A percentile compares a stretch with the other conserved stretches of the same genome.
Conservation (phyloP, 2,888 invertebrate species). For the Polydrusus tereticollis region DNA sequence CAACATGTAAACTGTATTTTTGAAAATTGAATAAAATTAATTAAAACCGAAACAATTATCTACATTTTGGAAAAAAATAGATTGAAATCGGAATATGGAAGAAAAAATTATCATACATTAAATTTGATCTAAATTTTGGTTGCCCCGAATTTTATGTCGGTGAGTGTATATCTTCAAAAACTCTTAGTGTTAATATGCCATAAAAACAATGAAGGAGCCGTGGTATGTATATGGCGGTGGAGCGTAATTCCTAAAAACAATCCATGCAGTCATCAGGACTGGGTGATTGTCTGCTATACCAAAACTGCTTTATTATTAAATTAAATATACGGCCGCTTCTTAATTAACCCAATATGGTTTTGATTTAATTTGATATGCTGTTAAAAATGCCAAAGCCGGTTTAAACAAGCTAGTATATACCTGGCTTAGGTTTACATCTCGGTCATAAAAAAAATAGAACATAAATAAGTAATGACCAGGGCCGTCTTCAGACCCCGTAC, state of each 20-base stretch:
- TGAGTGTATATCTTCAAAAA: not conserved
- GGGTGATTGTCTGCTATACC: not conserved
- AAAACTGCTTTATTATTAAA: not conserved
- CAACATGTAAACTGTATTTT: no score
- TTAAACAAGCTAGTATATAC: not conserved
- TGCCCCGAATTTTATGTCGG: no score
- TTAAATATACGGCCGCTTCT: conserved; percentile 14
- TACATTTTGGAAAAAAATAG: no score
- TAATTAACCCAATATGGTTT: conserved; percentile 18
- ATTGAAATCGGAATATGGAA: no score
- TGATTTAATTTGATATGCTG: not conserved
- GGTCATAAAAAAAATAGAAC: not conserved
- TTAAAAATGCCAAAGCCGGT: not conserved
- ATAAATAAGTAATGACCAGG: not conserved
- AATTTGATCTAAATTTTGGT: no score
- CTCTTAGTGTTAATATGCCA: not conserved
- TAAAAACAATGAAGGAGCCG: conserved; percentile 10
- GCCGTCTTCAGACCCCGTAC: not conserved
- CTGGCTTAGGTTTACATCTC: not conserved
- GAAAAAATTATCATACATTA: no score
- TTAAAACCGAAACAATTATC: not conserved
- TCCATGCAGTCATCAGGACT: conserved; percentile 25
- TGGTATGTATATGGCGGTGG: conserved; percentile 6
- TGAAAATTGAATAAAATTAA: no score
- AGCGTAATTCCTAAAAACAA: conserved; percentile 37